Evolutionary conservation across 2,797 vertebrate species (phyloP), one percentile per base, ranked within the genome.

Genomic region (Zenarchopterus dispar): DNA sequence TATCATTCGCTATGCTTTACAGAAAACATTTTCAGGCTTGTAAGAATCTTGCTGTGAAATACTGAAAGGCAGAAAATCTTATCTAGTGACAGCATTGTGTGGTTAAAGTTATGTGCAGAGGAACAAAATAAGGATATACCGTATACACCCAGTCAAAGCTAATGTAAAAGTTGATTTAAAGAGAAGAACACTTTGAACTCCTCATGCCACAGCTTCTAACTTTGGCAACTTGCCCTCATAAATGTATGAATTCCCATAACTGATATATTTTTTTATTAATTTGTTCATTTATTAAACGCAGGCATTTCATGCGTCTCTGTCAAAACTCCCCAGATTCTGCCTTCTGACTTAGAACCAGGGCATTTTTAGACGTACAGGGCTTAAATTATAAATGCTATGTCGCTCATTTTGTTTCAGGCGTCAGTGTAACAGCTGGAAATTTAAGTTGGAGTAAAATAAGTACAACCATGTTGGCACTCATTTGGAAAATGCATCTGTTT

Each of bases 271-370:
- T 24, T 54, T 23, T 50, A 4, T 53, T 44, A 13, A 26, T 70
- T 7, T 68, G 59, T 74, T 80, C 33, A 81, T 83, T 78, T 73
- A 83, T 84, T 69, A 49, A 81, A 75, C 23, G 41, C 10, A 8
- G 68, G 22, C 26, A 31, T 44, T 21, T 62, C 47, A 50, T 36
- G 9, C 60, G 9, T 24, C 0, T 4, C 18, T 64, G 50, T 69
- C 4, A 48, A 62, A 82, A 71, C 16, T 41, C 5, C 4, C 11
- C 22, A n/a, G 5, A 13, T 11, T 45, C 33, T 73, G 45, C 47
- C 31, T 53, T 36, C 33, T 66, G 36, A 61, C 23, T 53, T 44
- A 60, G 58, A 70, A 39, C 19, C 5, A 0, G 15, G 19, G 55
- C 33, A 59, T 70, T 59, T n/a, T 55, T 39, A 47, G 54, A 63